Evolutionary conservation across 2,888 invertebrate species (phyloP), one percentile per base, ranked within the genome.

Genomic region (Aromia moschata): DNA sequence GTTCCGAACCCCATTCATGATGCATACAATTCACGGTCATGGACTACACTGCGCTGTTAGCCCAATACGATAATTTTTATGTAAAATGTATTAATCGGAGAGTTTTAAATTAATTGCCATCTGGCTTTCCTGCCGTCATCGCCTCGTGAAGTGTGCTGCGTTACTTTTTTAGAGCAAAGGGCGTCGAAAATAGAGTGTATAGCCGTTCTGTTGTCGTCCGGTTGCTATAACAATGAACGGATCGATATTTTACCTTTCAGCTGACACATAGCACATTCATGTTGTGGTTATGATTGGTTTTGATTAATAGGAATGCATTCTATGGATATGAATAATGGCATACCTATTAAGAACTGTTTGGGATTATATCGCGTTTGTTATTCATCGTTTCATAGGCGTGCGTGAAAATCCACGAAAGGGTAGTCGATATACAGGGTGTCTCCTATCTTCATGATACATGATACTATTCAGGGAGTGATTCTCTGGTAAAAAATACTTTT

Each of bases 281-380:
- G n/a, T 44, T 14, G 44, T 43, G 9, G 25, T 30, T 15, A 25
- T 44, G 25, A 25, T 43, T 43, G 43, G 43, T 11, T 43, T 44
- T 44, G 44, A 44, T 44, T 44, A 44, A 20, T 12, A 25, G 44
- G 44, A 30, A 44, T 30, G 44, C 44, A 17, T 25, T 44, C 43
- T n/a, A 18, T 7, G 25, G 15, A 30, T 9, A 17, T 30, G 44
- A 44, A 41, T 41, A 17, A 44, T 18, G 5, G 43, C 43, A 43
- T 44, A 44, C 14, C 14, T 44, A 30, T 44, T 30, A 44, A 44
- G 14, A 12, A 30, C 14, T 30, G 44, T 30, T 43, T n/a, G 11
- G 18, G 20, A 43, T 43, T 18, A 18, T 41, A 43, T 16, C 38
- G 7, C 7, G n/a, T 44, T 25, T 25, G 7, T 44, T 41, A 41